Evolutionary conservation across 2,888 invertebrate genomes (phyloP), one percentile per base, ranked within the genome.

Genomic region (Campopleginae sp.): DNA sequence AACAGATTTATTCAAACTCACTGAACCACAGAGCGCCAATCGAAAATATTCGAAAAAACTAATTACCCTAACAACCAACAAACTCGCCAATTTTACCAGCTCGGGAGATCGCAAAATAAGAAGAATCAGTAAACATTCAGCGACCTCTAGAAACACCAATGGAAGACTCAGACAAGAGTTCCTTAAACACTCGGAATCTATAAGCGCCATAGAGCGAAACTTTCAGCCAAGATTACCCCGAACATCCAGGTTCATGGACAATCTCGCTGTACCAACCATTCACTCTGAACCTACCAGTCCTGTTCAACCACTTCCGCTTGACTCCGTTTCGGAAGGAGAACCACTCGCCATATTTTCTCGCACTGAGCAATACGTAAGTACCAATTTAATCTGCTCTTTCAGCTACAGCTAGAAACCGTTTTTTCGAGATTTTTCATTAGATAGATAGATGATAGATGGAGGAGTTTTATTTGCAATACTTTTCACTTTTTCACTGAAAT

Each of bases 241-340:
- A 38, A 89, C 92, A 0, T 88, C 85, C 42, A 88, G 86, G 19
- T 63, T 90, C 33, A 88, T 87, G 82, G 89, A 91, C 10, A 88
- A 88, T 10, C 84, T 93, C 12, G 80, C 82, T 1, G 90, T 92
- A 1, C 93, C 93, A 2, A 89, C 87, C 4, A 90, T 92, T 84
- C 92, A 92, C 66, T 93, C 93, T 17, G 93, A 93, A 71, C 93
- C 93, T 0, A 91, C 92, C 3, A 93, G 92, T 85, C 93, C 93
- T 0, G 89, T 93, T 65, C 92, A 92, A 33, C 90, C 91, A 0
- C 87, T 91, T 17, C 89, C 91, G 0, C 82, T 92, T 17, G 89
- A 88, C 4, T 88, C 91, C 0, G 85, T 91, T 0, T 80, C 88
- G 2, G 88, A 90, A 54, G 90, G 91, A 58, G 86, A 82, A 54